These are phyloP conservation scores for Steatornis caripensis DNA, from an alignment of 2,113 vertebrate genomes.

Conservation along the genomic window DNA sequence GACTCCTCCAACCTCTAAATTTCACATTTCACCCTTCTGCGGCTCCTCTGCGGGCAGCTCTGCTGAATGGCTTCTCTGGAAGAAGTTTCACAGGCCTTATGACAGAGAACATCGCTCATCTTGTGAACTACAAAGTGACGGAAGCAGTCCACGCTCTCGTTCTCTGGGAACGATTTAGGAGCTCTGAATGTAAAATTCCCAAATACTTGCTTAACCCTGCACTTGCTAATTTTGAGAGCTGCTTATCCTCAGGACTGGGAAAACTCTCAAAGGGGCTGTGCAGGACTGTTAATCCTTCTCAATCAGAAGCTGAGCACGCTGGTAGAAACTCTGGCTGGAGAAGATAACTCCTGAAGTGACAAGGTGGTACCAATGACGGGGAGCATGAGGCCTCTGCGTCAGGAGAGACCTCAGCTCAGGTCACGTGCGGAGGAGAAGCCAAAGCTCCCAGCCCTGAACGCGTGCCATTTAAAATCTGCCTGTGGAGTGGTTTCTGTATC, in stretches of 20 bases:
- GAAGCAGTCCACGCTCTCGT: neutral
- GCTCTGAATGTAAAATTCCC: neutral
- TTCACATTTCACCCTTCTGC: neutral
- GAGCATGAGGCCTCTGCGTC: neutral
- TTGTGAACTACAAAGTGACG: neutral
- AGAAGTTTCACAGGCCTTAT: neutral
- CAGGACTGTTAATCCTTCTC: neutral
- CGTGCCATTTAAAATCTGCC: neutral
- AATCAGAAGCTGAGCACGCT: neutral
- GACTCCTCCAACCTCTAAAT: neutral
- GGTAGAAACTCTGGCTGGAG: neutral
- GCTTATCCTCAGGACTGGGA: neutral
- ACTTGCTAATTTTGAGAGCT: neutral
- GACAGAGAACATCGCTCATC: neutral
- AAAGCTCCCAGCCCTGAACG: neutral
- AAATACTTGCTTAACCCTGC: neutral
- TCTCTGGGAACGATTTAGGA: neutral
- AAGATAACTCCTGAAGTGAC: neutral
- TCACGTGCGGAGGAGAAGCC: rapidly evolving
- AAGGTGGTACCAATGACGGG: neutral
- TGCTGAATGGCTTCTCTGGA: neutral
- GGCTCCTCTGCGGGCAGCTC: neutral
- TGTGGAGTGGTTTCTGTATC: neutral
- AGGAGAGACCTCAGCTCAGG: neutral
- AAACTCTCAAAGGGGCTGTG: neutral